Evolutionary conservation across 2,797 vertebrate species (phyloP).

Genomic region (Ispidina lecontei): DNA sequence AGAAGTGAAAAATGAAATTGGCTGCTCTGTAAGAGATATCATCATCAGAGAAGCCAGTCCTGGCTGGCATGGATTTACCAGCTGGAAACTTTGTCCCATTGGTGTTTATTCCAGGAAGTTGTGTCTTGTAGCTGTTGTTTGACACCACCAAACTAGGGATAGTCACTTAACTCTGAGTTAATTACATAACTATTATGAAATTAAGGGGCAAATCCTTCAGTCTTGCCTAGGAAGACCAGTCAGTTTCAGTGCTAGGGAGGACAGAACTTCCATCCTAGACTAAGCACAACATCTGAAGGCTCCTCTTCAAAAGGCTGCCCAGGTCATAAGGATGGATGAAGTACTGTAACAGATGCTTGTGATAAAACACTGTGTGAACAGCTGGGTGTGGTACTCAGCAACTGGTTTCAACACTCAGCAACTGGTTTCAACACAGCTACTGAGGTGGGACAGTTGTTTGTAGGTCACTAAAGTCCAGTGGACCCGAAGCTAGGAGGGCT

Average conservation of each 20-base stretch:
- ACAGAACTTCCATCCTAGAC: background rate
- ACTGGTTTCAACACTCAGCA: background rate
- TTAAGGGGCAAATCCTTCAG: background rate
- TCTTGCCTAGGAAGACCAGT: background rate
- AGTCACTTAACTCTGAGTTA: background rate
- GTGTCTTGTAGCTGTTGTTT: background rate
- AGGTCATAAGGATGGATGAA: background rate
- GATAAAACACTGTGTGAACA: background rate
- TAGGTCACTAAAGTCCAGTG: background rate
- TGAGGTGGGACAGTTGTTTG: background rate
- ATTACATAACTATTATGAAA: background rate
- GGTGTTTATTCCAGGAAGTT: slow-evolving; percentile 40
- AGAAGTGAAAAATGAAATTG: background rate
- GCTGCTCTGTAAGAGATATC: background rate
- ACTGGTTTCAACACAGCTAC: background rate
- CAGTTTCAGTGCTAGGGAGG: background rate
- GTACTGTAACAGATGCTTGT: background rate
- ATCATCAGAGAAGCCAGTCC: background rate
- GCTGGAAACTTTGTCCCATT: slow-evolving; percentile 23
- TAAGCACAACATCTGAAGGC: background rate
- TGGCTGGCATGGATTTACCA: background rate
- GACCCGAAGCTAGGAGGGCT: background rate
- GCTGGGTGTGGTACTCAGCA: background rate
- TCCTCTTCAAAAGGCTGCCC: background rate
- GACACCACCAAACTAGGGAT: background rate